Evolutionary conservation across 2,113 vertebrate genomes (phyloP), one percentile per base, ranked within the genome.

Genomic region (Motacilla tschutschensis): DNA sequence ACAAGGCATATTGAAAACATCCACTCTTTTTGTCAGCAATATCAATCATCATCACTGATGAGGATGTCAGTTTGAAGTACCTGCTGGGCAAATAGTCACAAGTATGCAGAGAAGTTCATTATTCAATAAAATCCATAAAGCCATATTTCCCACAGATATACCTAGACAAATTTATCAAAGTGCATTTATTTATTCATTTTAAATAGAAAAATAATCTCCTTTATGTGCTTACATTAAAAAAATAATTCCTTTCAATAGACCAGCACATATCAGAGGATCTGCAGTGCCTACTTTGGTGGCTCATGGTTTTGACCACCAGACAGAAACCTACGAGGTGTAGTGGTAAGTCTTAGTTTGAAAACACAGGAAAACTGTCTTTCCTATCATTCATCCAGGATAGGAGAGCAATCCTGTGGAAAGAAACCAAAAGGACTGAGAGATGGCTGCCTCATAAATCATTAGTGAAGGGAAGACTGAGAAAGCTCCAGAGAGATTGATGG

Each of bases 201-300:
- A n/a, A 48, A 6, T 29, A 44, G 8, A 6, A 54, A 43, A 33
- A 54, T 57, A 20, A 3, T 35, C 9, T 71, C 6, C 5, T 70
- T 9, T 66, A n/a, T 58, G 15, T 47, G 14, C 20, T 55, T 40
- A 25, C 5, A 14, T 78, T 0, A 22, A 51, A 73, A 20, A 66
- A 38, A 53, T 5, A 10, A 54, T 5, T 36, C 36, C 59, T 35
- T 83, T 69, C 31, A 53, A 2, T 51, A 55, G 5, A 57, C 3
- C 5, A 64, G 9, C 0, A 0, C 3, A 10, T 41, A 58, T 36
- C 26, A 33, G 4, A 36, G 29, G 78, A 67, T 7, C 18, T 8
- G 5, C 14, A 57, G 10, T 3, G 2, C 2, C 2, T 41, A 28
- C 18, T 24, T 53, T 44, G 21, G 2, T 60, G 33, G 4, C 16